A percentile compares a stretch with the other conserved stretches of the same genome.
These are phyloP conservation scores for Bos taurus DNA, from an alignment of 2,113 vertebrate species.

Conservation along the genomic window DNA sequence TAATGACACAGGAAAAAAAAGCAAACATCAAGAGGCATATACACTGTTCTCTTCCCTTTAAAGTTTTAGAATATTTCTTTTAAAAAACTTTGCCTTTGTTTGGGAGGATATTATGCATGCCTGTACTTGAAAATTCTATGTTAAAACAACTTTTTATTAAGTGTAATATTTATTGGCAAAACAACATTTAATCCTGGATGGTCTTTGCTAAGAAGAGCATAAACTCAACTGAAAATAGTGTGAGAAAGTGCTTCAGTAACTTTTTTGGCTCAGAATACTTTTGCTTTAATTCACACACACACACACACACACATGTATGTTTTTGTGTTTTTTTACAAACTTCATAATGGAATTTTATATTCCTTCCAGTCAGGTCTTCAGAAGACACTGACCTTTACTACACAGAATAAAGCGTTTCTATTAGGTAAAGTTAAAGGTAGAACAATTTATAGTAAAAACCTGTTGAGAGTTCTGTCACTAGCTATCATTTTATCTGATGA, in stretches of 20 bases:
- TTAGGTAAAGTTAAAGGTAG: neutral
- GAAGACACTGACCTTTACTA: neutral
- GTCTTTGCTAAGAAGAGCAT: neutral
- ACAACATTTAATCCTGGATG: neutral
- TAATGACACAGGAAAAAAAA: neutral
- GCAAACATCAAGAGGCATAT: neutral
- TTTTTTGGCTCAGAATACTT: neutral
- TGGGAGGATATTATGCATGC: neutral
- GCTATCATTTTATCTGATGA: constrained; percentile 14
- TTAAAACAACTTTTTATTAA: neutral
- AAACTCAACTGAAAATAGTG: neutral
- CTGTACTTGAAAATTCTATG: constrained; percentile 19
- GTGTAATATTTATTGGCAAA: neutral
- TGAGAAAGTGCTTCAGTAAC: neutral
- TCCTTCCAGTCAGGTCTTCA: neutral
- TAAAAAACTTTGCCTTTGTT: constrained; percentile 10
- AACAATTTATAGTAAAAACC: neutral
- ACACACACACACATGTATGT: too few species aligned
- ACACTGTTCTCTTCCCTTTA: neutral
- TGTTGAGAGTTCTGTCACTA: neutral
- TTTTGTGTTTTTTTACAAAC: neutral
- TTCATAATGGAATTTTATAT: neutral
- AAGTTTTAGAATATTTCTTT: neutral
- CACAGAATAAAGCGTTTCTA: neutral
- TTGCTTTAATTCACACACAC: neutral